Evolutionary conservation across 2,888 invertebrate species (phyloP).

Genomic region (Bursaphelenchus okinawaensis): DNA sequence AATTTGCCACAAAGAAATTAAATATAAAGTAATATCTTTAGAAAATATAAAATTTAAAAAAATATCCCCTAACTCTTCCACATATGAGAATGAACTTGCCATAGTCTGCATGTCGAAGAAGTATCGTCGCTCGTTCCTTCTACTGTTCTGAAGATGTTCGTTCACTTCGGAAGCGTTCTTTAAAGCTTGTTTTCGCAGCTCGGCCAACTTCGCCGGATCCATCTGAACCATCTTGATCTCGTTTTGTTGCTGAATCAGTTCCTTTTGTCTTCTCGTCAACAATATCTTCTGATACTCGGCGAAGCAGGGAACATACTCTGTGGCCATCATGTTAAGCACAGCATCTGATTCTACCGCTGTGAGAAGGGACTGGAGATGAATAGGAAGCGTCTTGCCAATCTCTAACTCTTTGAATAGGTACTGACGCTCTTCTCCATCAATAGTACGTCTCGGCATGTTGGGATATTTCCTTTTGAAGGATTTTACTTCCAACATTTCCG

Average conservation of each 20-base stretch:
- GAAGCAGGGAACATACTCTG: conserved; percentile 89
- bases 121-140: conserved; percentile 71
- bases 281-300: conserved; percentile 56
- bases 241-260: conserved; percentile 54
- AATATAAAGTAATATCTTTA: too few relatives aligned
- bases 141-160: conserved; percentile 71
- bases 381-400: conserved; percentile 26
- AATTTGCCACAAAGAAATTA: too few relatives aligned
- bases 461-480: conserved; percentile 83
- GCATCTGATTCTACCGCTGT: conserved; percentile 63
- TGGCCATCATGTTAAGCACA: conserved; percentile 87
- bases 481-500: conserved; percentile 85
- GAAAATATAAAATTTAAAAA: too few relatives aligned
- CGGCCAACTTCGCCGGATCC: conserved; percentile 60
- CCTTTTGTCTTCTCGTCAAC: conserved; percentile 51
- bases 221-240: conserved; percentile 44
- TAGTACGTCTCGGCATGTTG: conserved; percentile 42
- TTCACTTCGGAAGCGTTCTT: conserved; percentile 69
- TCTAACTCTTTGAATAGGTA: conserved; percentile 66
- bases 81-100: too few relatives aligned
- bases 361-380: conserved; percentile 42
- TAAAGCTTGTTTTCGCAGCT: conserved; percentile 75
- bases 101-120: conserved; percentile 86
- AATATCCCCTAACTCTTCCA: too few relatives aligned
- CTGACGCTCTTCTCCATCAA: conserved; percentile 81